A percentile compares a stretch with the other conserved stretches of the same genome.
phyloP scores from a whole-genome alignment of 1,140 invertebrate species.

The Ostrea denselamellosa region DNA sequence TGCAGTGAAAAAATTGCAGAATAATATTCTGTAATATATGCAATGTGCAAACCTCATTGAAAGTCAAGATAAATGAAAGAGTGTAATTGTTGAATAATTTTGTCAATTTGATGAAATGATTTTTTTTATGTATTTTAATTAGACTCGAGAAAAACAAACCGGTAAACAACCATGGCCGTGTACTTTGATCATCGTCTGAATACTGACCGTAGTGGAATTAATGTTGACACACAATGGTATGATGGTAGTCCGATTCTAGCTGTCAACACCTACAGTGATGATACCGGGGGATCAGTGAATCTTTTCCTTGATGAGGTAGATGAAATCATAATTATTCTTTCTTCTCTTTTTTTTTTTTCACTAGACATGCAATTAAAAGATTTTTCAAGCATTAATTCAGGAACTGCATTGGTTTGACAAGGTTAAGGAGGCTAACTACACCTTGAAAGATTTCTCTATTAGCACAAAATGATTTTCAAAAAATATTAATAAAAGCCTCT shows the following conservation, averaged over 20 bases:
- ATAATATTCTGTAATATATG: too few species aligned
- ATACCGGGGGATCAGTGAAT: slow-evolving; percentile 91
- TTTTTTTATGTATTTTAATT: background rate
- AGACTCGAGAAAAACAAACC: background rate
- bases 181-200: slow-evolving; percentile 78
- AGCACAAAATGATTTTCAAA: too few species aligned
- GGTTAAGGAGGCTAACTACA: too few species aligned
- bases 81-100: background rate
- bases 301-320: slow-evolving; percentile 92
- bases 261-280: slow-evolving; percentile 90
- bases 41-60: background rate
- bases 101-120: background rate
- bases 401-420: too few species aligned
- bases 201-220: slow-evolving; percentile 68
- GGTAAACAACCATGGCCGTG: slow-evolving; percentile 71
- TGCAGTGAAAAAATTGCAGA: too few species aligned
- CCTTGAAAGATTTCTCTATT: too few species aligned
- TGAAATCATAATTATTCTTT: background rate
- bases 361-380: too few species aligned
- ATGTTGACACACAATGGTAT: slow-evolving; percentile 90
- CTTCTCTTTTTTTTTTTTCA: too few species aligned
- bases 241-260: slow-evolving; percentile 88
- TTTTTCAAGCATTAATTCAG: too few species aligned
- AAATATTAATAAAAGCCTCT: too few species aligned
- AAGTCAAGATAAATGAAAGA: background rate